Base-by-base conservation (phyloP, 1,140 invertebrate genomes). In the Rhyacophila brunnea region DNA sequence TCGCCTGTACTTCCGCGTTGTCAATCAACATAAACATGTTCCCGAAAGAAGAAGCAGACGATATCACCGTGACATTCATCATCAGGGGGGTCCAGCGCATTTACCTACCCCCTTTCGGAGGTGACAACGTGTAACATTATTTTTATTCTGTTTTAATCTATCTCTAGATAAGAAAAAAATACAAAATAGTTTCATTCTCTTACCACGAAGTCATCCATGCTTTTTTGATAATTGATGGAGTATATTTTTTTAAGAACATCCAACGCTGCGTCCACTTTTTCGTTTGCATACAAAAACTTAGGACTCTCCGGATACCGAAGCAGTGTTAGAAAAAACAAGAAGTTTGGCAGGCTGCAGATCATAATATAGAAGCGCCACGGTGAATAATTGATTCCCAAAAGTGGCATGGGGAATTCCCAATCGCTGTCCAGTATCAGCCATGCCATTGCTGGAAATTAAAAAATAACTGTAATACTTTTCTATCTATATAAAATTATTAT, bases 301-400 rank as follows among this genome's bases (percentile, higher is more conserved):
- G 91, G 90, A 46, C 87, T 92, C 70, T 93, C 91, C 0, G 87
- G 86, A 34, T 85, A 74, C 19, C 76, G 68, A 2, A 82, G 70
- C 2, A 87, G 68, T 1, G 83, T 76, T 0, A 78, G 4, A 0
- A 80, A 75, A 0, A 81, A 78, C 0, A 81, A 14, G 15, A 87
- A 62, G 2, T 79, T 80, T 0, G 85, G 78, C 0, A 81, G 48
- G 0, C 80, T 80, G 58, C 86, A 80, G 1, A 80, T 65, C 36
- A 84, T 75, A 0, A 88, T 68, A 35, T 87, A 83, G 0, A 85
- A 65, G 0, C 87, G 72, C 87, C 87, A 89, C 0, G 85, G 83
- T 9, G 80, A 79, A 38, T 82, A 79, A 0, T 62, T 57, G 34
- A 83, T 64, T 5, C 69, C 74, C 0, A 75, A 67, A 45, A 11